phyloP scores from a whole-genome alignment of 1,140 invertebrate species.

The Calliopsis andreniformis region DNA sequence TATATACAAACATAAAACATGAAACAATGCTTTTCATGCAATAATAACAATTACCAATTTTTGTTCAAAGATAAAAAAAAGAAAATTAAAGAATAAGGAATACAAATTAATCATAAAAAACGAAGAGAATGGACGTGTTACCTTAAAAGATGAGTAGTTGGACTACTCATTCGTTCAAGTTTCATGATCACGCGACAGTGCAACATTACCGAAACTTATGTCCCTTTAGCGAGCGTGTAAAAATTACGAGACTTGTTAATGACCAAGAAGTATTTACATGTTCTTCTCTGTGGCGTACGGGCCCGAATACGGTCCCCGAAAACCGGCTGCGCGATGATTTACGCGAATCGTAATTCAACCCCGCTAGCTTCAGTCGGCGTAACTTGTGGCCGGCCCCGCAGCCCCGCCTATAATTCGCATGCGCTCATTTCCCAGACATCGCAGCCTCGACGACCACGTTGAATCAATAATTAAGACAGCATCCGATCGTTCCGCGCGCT shows the following conservation, averaged over 20 bases:
- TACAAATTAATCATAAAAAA: constrained; percentile 36
- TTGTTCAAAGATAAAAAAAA: too few species aligned
- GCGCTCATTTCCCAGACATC: constrained; percentile 51
- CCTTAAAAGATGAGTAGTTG: background rate
- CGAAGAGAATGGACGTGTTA: background rate
- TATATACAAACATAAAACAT: too few species aligned
- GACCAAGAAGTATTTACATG: constrained; percentile 45
- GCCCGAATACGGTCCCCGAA: constrained; percentile 14
- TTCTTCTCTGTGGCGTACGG: constrained; percentile 3
- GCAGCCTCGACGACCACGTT: constrained; percentile 23
- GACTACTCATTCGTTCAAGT: constrained; percentile 3
- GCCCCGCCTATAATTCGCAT: constrained; percentile 59
- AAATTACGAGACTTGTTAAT: constrained; percentile 50
- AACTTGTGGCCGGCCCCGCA: constrained; percentile 39
- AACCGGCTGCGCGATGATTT: constrained; percentile 44
- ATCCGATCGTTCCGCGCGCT: constrained; percentile 26
- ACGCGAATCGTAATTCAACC: constrained; percentile 43
- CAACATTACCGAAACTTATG: constrained; percentile 48
- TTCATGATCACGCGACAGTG: constrained; percentile 21
- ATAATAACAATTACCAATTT: too few species aligned
- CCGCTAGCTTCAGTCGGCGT: constrained; percentile 46
- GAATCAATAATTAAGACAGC: constrained; percentile 56
- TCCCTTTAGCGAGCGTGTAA: constrained; percentile 18
- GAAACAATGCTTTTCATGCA: too few species aligned
- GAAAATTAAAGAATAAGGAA: too few species aligned